Evolutionary conservation across 2,888 invertebrate species (phyloP).

Genomic region (Eristalis intricaria): DNA sequence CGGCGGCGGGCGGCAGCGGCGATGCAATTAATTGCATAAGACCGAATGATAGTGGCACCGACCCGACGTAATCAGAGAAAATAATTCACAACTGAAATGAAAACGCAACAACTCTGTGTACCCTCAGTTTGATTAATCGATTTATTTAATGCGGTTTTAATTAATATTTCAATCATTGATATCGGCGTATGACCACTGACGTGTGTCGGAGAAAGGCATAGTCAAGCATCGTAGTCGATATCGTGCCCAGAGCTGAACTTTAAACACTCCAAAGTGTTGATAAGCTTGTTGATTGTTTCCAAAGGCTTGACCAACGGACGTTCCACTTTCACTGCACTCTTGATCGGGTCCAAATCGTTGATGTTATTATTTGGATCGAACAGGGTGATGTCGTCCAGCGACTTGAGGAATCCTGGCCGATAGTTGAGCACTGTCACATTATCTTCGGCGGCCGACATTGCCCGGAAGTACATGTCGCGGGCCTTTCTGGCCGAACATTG

Average conservation of each 20-base stretch:
- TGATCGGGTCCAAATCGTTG: constrained; percentile 72
- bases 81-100: not conserved
- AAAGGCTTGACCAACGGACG: constrained; percentile 74
- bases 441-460: constrained; percentile 77
- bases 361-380: constrained; percentile 77
- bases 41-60: not conserved
- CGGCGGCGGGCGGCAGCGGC: too few relatives aligned
- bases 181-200: not conserved
- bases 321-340: constrained; percentile 58
- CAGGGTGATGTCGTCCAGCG: constrained; percentile 73
- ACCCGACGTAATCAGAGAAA: not conserved
- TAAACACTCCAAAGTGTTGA: constrained; percentile 78
- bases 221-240: constrained; percentile 77
- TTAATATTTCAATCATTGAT: constrained; percentile 14
- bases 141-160: constrained; percentile 7
- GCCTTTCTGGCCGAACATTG: constrained; percentile 78
- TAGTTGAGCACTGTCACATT: constrained; percentile 77
- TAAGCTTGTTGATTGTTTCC: constrained; percentile 76
- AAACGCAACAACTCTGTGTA: not conserved
- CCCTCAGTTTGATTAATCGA: not conserved
- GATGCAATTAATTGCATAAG: not conserved
- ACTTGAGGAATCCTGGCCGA: constrained; percentile 76
- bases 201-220: constrained; percentile 22
- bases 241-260: constrained; percentile 79
- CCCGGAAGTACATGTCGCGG: constrained; percentile 79